Conservation (phyloP, 2,797 vertebrate species). For the Oophaga sylvatica region DNA sequence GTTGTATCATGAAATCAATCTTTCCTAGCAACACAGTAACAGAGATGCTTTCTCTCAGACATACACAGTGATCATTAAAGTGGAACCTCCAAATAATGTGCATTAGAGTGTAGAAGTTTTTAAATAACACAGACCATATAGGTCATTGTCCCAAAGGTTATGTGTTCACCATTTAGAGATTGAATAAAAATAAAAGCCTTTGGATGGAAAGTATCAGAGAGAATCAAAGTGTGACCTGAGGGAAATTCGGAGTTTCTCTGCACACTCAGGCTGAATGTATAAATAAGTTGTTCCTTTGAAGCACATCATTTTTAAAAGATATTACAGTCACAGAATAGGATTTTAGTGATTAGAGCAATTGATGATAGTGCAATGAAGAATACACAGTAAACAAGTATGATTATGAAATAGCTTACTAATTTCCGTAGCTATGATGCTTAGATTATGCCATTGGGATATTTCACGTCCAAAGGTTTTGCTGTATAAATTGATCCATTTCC, state of each 20-base stretch:
- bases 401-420: constrained; percentile 81
- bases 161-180: constrained; percentile 33
- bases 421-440: constrained; percentile 89
- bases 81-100: background rate
- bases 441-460: constrained; percentile 91
- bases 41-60: background rate
- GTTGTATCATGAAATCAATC: constrained; percentile 3
- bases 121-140: constrained; percentile 25
- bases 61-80: background rate
- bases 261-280: constrained; percentile 28
- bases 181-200: constrained; percentile 38
- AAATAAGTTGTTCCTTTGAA: constrained; percentile 40
- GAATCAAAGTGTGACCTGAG: constrained; percentile 50
- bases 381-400: constrained; percentile 56
- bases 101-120: constrained; percentile 6
- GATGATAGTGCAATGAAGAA: constrained; percentile 44
- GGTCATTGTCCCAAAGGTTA: constrained; percentile 38
- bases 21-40: background rate
- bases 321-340: constrained; percentile 49
- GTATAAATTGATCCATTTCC: constrained; percentile 91
- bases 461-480: constrained; percentile 89
- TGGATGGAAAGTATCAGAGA: constrained; percentile 29
- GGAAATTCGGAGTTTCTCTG: constrained; percentile 48
- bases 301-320: constrained; percentile 55
- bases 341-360: constrained; percentile 53